These are phyloP conservation scores for Philaethria dido DNA, from an alignment of 2,888 invertebrate species.

Conservation along the genomic window DNA sequence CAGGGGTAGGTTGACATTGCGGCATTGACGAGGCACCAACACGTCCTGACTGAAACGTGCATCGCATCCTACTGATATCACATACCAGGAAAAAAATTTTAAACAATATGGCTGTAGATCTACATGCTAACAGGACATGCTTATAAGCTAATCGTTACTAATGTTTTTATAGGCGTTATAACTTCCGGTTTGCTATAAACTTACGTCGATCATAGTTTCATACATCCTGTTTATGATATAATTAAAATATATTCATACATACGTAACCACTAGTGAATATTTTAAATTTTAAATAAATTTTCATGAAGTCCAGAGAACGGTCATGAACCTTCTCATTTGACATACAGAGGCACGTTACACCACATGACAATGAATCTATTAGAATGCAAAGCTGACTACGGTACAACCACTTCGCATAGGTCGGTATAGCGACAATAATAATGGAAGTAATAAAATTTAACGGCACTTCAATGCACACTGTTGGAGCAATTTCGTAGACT, in stretches of 20 bases:
- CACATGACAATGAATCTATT: constrained; percentile 69
- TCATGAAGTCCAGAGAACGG: constrained; percentile 23
- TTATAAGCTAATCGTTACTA: constrained; percentile 12
- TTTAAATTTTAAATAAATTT: not conserved
- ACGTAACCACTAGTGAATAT: not conserved
- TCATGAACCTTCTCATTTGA: constrained; percentile 37
- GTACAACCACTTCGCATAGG: constrained; percentile 56
- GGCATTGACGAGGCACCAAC: constrained; percentile 62
- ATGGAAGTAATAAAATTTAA: constrained; percentile 58
- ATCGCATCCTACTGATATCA: constrained; percentile 54
- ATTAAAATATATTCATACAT: not conserved
- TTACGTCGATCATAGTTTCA: constrained; percentile 1
- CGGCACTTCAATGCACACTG: constrained; percentile 40
- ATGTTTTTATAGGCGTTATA: constrained; percentile 17
- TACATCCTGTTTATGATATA: constrained; percentile 2
- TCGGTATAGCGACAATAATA: constrained; percentile 41
- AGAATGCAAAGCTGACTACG: constrained; percentile 63
- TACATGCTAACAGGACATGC: constrained; percentile 34
- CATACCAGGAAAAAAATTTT: constrained; percentile 52
- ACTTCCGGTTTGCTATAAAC: constrained; percentile 19
- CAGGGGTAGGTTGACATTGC: constrained; percentile 67
- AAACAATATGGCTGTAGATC: constrained; percentile 31
- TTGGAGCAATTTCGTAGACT: constrained; percentile 8
- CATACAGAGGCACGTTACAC: constrained; percentile 47
- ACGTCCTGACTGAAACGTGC: constrained; percentile 72